Evolutionary conservation across 1,140 invertebrate species (phyloP), one percentile per base, ranked within the genome.

Genomic region (Heliothis virescens): DNA sequence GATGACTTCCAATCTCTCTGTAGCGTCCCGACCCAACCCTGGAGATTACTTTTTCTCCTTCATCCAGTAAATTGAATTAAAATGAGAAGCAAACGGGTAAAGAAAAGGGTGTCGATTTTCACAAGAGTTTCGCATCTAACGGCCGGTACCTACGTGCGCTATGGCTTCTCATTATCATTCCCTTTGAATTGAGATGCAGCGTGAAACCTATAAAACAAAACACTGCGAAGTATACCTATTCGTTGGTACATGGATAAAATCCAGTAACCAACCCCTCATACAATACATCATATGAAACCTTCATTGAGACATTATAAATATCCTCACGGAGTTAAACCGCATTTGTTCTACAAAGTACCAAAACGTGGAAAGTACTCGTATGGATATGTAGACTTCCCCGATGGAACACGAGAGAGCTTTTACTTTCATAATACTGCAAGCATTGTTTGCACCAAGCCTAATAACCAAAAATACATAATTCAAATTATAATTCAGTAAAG

Each of bases 51-150:
- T 93, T 93, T 93, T 91, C 86, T 88, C 88, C 88, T 85, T 89
- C 89, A 93, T 92, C 88, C 89, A 91, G 84, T 91, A 90, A 92
- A 92, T 93, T 93, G 91, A 94, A 94, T 94, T 92, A 91, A 92
- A 94, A 92, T 91, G 90, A 89, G 89, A 90, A 91, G 89, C 85
- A 88, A 91, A 89, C 89, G 87, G 87, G 86, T 90, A 90, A 90
- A 91, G 86, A 90, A 90, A 91, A 89, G 88, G 88, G 87, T 87
- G 82, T 79, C 86, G 87, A 87, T 91, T 91, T 89, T 89, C 85
- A 77, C 85, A 82, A 88, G 80, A 83, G 80, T 87, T 88, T 87
- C 79, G 79, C 83, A 62, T 85, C 87, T 89, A 85, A 87, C 86
- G 82, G 83, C 63, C 75, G 47, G 59, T 79, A 84, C 77, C 79